Evolutionary conservation across 2,888 invertebrate species (phyloP).

Genomic region (Corbicula japonica): DNA sequence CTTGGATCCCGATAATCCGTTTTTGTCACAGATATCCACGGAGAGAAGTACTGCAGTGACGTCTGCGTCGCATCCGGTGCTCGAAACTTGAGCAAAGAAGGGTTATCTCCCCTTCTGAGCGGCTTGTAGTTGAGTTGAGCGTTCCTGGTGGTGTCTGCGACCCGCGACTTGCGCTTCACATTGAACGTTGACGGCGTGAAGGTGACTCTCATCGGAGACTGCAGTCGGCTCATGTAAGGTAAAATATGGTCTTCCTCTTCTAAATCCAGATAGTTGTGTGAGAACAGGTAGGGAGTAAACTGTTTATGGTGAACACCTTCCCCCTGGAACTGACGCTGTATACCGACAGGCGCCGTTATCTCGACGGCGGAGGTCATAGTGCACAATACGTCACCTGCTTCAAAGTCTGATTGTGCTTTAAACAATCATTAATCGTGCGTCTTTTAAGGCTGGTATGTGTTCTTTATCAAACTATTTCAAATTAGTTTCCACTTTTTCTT

Average conservation of each 20-base stretch:
- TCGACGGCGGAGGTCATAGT: slow-evolving; percentile 29
- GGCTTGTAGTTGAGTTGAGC: slow-evolving; percentile 58
- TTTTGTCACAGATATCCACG: slow-evolving; percentile 62
- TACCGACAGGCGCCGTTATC: slow-evolving; percentile 18
- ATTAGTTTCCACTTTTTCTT: slow-evolving; percentile 22
- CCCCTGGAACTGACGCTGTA: slow-evolving; percentile 9
- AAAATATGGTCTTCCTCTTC: slow-evolving; percentile 33
- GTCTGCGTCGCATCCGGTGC: slow-evolving; percentile 59
- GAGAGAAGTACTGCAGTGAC: slow-evolving; percentile 51
- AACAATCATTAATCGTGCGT: too few species aligned
- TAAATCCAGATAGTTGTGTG: slow-evolving; percentile 6
- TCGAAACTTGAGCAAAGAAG: slow-evolving; percentile 28
- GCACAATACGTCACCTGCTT: slow-evolving; percentile 31
- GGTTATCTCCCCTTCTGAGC: slow-evolving; percentile 40
- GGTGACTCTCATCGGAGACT: slow-evolving; percentile 56
- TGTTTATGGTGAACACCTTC: not conserved
- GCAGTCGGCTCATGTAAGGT: slow-evolving; percentile 51
- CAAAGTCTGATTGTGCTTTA: too few species aligned
- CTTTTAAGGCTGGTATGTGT: not conserved
- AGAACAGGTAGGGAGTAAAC: slow-evolving; percentile 31
- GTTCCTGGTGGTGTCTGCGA: slow-evolving; percentile 39
- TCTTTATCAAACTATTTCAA: slow-evolving; percentile 17
- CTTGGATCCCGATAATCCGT: slow-evolving; percentile 53
- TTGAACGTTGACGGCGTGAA: slow-evolving; percentile 35
- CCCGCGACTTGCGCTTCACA: slow-evolving; percentile 49